phyloP scores from a whole-genome alignment of 2,797 vertebrate species.

The Manis crassicaudata region DNA sequence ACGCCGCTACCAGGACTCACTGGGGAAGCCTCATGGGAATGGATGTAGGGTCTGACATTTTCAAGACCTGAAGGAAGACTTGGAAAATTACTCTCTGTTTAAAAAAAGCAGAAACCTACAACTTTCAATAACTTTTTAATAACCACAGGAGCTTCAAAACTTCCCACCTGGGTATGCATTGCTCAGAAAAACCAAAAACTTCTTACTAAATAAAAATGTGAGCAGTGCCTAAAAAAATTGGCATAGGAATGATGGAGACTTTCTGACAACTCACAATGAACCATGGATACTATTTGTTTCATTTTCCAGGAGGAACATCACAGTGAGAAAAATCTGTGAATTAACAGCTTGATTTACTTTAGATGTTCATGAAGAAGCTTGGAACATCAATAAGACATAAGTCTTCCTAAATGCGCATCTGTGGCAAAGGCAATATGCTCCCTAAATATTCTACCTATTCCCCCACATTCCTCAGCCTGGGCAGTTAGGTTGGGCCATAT shows the following conservation, averaged over 20 bases:
- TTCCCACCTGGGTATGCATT: neutral
- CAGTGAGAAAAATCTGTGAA: conserved; percentile 33
- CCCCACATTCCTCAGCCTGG: neutral
- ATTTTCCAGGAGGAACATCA: too few species aligned
- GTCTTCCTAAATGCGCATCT: neutral
- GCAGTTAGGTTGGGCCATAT: neutral
- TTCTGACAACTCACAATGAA: conserved; percentile 33
- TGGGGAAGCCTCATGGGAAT: neutral
- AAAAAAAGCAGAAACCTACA: neutral
- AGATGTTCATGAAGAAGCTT: conserved; percentile 45
- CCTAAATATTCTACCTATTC: neutral
- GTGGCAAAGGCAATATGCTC: neutral
- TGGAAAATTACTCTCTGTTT: neutral
- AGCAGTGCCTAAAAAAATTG: neutral
- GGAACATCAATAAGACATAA: neutral
- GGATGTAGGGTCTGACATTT: neutral
- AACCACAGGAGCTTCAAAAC: neutral
- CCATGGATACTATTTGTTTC: neutral
- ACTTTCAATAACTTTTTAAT: neutral
- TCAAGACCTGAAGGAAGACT: neutral
- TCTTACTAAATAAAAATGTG: neutral
- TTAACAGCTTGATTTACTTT: conserved; percentile 57
- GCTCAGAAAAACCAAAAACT: neutral
- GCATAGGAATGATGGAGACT: neutral
- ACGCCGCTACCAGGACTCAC: neutral